Evolutionary conservation across 2,888 invertebrate genomes (phyloP).

Genomic region (Muschampia plurimacula): DNA sequence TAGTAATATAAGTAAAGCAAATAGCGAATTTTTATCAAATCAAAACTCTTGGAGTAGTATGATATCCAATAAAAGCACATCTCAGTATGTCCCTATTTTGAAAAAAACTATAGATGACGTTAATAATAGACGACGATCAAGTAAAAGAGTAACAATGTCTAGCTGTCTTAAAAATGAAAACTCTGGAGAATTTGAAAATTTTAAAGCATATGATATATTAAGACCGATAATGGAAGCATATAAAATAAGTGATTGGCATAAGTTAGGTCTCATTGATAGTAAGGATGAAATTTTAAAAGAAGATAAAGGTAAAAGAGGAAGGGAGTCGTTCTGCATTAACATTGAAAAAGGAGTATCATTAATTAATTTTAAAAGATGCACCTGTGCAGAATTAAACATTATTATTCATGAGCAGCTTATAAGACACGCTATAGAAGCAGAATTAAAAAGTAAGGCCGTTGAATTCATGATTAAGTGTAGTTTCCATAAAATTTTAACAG

Average conservation of each 20-base stretch:
- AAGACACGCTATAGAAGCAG: slow-evolving; percentile 72
- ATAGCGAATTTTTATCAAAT: slow-evolving; percentile 39
- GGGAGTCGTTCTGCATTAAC: slow-evolving; percentile 57
- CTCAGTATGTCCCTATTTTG: slow-evolving; percentile 60
- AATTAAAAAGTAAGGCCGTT: slow-evolving; percentile 67
- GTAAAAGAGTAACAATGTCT: slow-evolving; percentile 71
- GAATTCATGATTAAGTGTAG: slow-evolving; percentile 66
- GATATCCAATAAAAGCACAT: slow-evolving; percentile 42
- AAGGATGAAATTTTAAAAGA: slow-evolving; percentile 54
- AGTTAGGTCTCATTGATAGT: slow-evolving; percentile 68
- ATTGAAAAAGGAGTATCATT: slow-evolving; percentile 69
- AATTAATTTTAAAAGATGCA: slow-evolving; percentile 68
- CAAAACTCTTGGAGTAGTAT: slow-evolving; percentile 38
- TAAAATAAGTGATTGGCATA: slow-evolving; percentile 64
- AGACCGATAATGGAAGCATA: slow-evolving; percentile 68
- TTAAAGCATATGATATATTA: slow-evolving; percentile 64
- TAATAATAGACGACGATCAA: slow-evolving; percentile 47
- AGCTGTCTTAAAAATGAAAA: slow-evolving; percentile 51
- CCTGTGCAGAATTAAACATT: slow-evolving; percentile 71
- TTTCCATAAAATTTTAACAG: slow-evolving; percentile 63
- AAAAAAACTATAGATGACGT: slow-evolving; percentile 53
- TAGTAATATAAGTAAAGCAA: slow-evolving; percentile 36
- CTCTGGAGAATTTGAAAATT: slow-evolving; percentile 46
- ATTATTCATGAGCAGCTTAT: slow-evolving; percentile 71
- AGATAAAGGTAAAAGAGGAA: slow-evolving; percentile 49